These are phyloP conservation scores for Puma concolor DNA, from an alignment of 2,113 vertebrate species.

Conservation along the genomic window DNA sequence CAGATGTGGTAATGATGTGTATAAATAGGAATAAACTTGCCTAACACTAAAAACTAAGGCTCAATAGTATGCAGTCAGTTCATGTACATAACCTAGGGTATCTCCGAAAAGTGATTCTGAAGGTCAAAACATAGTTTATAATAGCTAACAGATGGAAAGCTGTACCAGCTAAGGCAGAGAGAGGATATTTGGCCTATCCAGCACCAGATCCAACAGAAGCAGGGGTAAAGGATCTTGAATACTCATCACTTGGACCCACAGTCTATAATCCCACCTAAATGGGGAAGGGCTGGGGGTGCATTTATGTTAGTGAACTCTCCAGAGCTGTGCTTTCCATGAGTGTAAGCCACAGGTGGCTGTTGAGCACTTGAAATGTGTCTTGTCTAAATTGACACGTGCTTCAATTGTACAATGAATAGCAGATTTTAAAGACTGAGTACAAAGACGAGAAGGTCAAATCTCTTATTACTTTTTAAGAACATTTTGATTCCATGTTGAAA, in stretches of 20 bases:
- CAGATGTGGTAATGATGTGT: background rate
- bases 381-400: background rate
- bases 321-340: background rate
- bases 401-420: background rate
- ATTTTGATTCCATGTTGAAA: background rate
- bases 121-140: conserved; percentile 13
- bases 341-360: background rate
- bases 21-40: background rate
- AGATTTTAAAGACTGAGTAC: background rate
- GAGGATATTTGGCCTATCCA: background rate
- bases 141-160: conserved; percentile 17
- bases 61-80: background rate
- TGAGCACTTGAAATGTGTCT: background rate
- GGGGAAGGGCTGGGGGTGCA: too few species aligned
- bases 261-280: background rate
- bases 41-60: background rate
- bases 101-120: conserved; percentile 17
- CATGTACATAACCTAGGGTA: background rate
- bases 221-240: background rate
- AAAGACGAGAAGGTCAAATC: conserved; percentile 38
- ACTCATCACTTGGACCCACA: background rate
- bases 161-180: background rate
- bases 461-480: background rate
- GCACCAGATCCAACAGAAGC: background rate
- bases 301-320: background rate